Evolutionary conservation across 2,888 invertebrate species (phyloP).

Genomic region (Latrodectus elegans): DNA sequence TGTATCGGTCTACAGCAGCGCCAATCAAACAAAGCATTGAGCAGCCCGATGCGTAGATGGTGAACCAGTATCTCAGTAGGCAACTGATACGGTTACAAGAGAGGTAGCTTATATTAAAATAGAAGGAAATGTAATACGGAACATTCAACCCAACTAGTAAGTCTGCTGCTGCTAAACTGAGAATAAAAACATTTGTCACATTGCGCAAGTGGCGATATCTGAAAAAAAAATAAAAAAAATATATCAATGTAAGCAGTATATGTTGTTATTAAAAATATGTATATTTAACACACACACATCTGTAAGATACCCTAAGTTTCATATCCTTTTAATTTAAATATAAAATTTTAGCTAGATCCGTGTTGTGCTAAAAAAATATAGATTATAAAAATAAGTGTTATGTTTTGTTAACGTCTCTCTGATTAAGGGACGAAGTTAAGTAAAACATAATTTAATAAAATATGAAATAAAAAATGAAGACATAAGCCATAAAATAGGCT

Average conservation of each 20-base stretch:
- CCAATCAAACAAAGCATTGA: constrained; percentile 71
- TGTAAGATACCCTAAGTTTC: too few relatives aligned
- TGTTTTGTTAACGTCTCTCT: too few relatives aligned
- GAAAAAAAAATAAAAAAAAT: background rate
- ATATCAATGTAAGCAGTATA: background rate
- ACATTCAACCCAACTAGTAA: constrained; percentile 70
- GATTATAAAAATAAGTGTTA: too few relatives aligned
- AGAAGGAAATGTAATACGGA: constrained; percentile 72
- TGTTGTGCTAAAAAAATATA: too few relatives aligned
- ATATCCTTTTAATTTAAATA: too few relatives aligned
- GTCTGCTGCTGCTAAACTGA: constrained; percentile 70
- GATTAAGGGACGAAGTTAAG: too few relatives aligned
- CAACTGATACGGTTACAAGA: constrained; percentile 70
- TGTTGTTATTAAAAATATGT: background rate
- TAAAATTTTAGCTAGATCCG: too few relatives aligned
- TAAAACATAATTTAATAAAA: too few relatives aligned
- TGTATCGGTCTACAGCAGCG: constrained; percentile 70
- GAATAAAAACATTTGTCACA: constrained; percentile 71
- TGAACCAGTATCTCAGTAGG: constrained; percentile 70
- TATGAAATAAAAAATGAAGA: too few relatives aligned
- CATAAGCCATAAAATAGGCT: too few relatives aligned
- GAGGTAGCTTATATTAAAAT: constrained; percentile 70
- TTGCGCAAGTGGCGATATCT: constrained; percentile 68
- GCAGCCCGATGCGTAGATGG: constrained; percentile 69
- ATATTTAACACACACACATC: too few relatives aligned